Evolutionary conservation across 1,140 invertebrate genomes (phyloP), one percentile per base, ranked within the genome.

Genomic region (Drosophila eugracilis): DNA sequence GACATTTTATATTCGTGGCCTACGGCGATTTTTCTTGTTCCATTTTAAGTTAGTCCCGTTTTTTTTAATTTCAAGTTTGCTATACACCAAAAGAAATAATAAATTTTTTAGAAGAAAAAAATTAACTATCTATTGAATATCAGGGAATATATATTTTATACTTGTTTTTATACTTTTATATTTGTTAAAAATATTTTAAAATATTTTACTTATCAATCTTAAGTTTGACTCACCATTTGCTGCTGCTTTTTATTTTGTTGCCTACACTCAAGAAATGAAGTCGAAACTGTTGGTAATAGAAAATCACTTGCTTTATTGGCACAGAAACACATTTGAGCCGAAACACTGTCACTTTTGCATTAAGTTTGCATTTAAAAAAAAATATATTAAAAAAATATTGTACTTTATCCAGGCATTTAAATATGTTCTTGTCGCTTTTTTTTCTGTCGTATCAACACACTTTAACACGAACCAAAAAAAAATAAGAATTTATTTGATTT

Each of bases 341-440:
- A 47, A 14, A 44, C 44, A 28, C 24, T 47, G 26, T 3, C 24
- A 47, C 44, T 14, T 17, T 45, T 28, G 42, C 22, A 45, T 45
- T 44, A 4, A 14, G 22, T 14, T 26, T 15, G 21, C 6, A 15
- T 4, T 7, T 9, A 28, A 4, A 12, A 45, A 26, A 45, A 17
- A 47, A 47, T 17, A 36, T 36, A 2, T 15, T 17, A 1, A 4
- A 39, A 17, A 28, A 28, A 45, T 15, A 26, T 45, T 26, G 14
- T 24, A 10, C n/a, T 45, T 15, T 7, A 24, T 15, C 42, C 42
- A 45, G 22, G 42, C 22, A 10, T 47, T 28, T 2, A 26, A 2
- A 12, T 2, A 15, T n/a, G n/a, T 28, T 47, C 4, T 45, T 9
- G n/a, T 4, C n/a, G 22, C 14, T 26, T 45, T 15, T 17, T 28